Evolutionary conservation across 2,113 vertebrate genomes (phyloP), one percentile per base, ranked within the genome.

Genomic region (Neogobius melanostomus): DNA sequence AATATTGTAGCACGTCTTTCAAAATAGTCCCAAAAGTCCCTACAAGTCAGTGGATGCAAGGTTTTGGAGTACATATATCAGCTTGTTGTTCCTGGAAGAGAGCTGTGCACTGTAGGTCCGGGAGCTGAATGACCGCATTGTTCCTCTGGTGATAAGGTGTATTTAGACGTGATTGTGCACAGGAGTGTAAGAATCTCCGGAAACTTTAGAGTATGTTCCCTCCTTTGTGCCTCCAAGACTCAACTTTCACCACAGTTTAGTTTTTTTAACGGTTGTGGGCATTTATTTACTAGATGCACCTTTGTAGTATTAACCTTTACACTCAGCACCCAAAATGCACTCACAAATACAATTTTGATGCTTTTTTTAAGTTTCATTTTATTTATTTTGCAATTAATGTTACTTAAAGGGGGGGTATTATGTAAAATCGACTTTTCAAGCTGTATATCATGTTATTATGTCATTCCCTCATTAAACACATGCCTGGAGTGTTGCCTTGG

Each of bases 61-160:
- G 36, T 71, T 42, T 75, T 16, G 50, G n/a, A 62, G 61, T 72
- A 71, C 62, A 45, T 60, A 36, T 64, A 36, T 9, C 43, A 47
- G 16, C 71, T 42, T 48, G 59, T 77, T 71, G 28, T 73, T 79
- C 10, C 56, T 85, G 81, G 78, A 71, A 16, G 56, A 17, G 66
- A 16, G 68, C 74, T 64, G 68, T 74, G 49, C 46, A 62, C 64
- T 72, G 52, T 54, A 64, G 57, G 72, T 68, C 42, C 5, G 43
- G 8, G 12, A 64, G 68, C 68, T 73, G 68, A 84, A 83, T 77
- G 67, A 68, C 70, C 50, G 64, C 83, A 87, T 82, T 87, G 86
- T 86, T 87, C 72, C 76, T 64, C 67, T 66, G 36, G 66, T 79
- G 83, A 87, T 87, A 85, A 87, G 77, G n/a, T 82, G 72, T 68